These are phyloP conservation scores for Emydoidea blandingii DNA, from an alignment of 2,797 vertebrate genomes.

Conservation along the genomic window DNA sequence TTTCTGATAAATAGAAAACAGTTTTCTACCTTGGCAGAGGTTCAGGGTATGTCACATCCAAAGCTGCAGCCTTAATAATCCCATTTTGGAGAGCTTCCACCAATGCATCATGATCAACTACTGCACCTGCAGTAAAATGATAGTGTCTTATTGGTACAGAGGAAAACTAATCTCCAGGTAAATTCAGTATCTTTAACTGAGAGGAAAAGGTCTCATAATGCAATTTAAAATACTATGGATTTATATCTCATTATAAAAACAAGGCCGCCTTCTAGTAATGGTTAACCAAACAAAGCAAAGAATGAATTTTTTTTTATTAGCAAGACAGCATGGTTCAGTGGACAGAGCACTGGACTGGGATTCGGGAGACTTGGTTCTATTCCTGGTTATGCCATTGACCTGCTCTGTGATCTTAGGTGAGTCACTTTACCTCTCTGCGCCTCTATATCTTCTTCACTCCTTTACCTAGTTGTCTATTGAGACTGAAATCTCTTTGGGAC, in stretches of 20 bases:
- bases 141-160: not conserved
- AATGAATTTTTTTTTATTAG: not conserved
- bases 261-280: not conserved
- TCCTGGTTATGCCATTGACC: not conserved
- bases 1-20: not conserved
- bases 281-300: not conserved
- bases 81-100: constrained; percentile 80
- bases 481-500: not conserved
- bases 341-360: not conserved
- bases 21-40: constrained; percentile 81
- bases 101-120: constrained; percentile 85
- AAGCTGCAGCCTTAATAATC: constrained; percentile 78
- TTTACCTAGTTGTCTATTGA: not conserved
- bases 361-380: not conserved
- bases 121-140: constrained; percentile 75
- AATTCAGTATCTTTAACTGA: rapidly evolving
- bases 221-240: not conserved
- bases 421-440: not conserved
- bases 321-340: not conserved
- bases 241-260: not conserved
- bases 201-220: not conserved
- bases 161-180: not conserved
- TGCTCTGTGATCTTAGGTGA: not conserved
- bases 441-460: not conserved
- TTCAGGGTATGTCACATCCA: constrained; percentile 85